phyloP scores from a whole-genome alignment of 1,140 invertebrate genomes.

The Solen grandis region DNA sequence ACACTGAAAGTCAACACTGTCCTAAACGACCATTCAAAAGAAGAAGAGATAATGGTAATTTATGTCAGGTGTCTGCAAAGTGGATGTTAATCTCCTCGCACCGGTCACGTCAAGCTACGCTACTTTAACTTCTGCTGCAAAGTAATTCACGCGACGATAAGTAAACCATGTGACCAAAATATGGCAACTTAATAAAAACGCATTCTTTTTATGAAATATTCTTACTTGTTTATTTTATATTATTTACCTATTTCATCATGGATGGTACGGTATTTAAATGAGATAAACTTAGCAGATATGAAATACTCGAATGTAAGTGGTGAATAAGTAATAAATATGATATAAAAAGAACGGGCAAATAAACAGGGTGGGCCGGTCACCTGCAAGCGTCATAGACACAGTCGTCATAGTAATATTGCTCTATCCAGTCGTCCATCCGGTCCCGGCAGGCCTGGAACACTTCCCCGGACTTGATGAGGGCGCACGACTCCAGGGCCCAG shows the following conservation, averaged over 20 bases:
- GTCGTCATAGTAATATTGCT: conserved; percentile 56
- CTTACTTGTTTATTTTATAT: too few species aligned
- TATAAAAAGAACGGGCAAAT: too few species aligned
- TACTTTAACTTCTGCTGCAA: background rate
- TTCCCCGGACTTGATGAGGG: conserved; percentile 50
- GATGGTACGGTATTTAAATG: background rate
- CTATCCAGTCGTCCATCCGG: conserved; percentile 42
- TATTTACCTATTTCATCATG: too few species aligned
- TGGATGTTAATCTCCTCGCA: too few species aligned
- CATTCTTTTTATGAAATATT: too few species aligned
- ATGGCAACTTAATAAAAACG: too few species aligned
- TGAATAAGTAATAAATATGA: too few species aligned
- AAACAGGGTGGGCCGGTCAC: too few species aligned
- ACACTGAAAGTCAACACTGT: background rate
- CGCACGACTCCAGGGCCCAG: conserved; percentile 61
- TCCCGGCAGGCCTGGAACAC: conserved; percentile 59
- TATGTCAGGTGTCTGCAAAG: background rate
- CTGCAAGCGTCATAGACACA: conserved; percentile 67
- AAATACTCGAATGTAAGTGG: too few species aligned
- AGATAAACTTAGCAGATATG: too few species aligned
- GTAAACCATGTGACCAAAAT: background rate
- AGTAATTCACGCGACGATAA: background rate
- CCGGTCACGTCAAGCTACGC: too few species aligned
- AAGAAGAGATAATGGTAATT: too few species aligned
- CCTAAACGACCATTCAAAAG: background rate